Conservation (phyloP, 2,797 vertebrate genomes). For the Karalla daura region DNA sequence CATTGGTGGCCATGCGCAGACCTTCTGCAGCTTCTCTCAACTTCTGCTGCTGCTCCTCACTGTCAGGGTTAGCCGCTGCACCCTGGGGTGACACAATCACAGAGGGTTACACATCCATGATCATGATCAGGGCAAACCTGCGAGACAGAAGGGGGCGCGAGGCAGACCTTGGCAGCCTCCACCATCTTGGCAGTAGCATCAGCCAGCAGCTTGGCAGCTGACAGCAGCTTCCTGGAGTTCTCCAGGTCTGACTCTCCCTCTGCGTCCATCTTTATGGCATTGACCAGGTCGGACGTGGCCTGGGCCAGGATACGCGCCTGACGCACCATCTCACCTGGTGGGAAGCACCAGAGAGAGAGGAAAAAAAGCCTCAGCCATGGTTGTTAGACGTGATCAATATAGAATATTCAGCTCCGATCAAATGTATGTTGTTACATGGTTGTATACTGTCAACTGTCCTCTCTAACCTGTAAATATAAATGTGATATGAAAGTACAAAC, state of each 20-base stretch:
- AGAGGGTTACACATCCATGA: background rate
- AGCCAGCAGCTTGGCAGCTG: conserved; percentile 94
- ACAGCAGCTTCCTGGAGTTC: conserved; percentile 96
- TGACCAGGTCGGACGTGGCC: conserved; percentile 96
- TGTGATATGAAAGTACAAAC: too few relatives aligned
- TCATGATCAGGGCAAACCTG: background rate
- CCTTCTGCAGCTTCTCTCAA: conserved; percentile 95
- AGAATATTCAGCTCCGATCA: background rate
- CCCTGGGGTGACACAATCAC: conserved; percentile 80
- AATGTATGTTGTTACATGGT: too few relatives aligned
- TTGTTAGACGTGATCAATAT: background rate
- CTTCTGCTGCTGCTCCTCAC: conserved; percentile 96
- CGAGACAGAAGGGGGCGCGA: background rate
- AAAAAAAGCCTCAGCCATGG: background rate
- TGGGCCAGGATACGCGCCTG: conserved; percentile 98
- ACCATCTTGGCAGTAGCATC: conserved; percentile 99
- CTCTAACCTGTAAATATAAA: too few relatives aligned
- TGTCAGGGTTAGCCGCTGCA: conserved; percentile 96
- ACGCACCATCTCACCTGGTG: conserved; percentile 97
- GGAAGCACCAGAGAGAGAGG: background rate
- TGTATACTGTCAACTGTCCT: too few relatives aligned
- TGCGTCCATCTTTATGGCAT: conserved; percentile 96
- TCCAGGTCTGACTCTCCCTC: conserved; percentile 96
- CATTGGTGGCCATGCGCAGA: conserved; percentile 96
- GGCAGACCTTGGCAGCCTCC: conserved; percentile 94